phyloP scores from a whole-genome alignment of 2,797 vertebrate genomes.

The Propithecus deckenii region DNA sequence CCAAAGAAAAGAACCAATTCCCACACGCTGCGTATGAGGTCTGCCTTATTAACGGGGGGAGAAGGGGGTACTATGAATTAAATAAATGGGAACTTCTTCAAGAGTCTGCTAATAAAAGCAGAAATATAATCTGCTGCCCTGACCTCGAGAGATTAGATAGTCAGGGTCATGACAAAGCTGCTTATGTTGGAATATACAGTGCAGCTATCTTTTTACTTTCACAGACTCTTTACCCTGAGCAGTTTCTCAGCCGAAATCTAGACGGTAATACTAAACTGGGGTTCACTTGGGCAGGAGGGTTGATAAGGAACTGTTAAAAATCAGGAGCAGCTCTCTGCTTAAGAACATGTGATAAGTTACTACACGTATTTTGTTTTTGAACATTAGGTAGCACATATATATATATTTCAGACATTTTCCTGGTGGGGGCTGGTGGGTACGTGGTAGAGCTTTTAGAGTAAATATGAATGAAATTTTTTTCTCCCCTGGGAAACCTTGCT shows the following conservation, averaged over 20 bases:
- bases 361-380: neutral
- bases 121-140: constrained; percentile 43
- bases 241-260: neutral
- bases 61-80: neutral
- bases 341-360: neutral
- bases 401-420: neutral
- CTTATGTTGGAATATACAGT: constrained; percentile 37
- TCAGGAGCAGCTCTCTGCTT: neutral
- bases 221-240: neutral
- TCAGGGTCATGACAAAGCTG: constrained; percentile 58
- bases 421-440: neutral
- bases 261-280: neutral
- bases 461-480: neutral
- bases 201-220: neutral
- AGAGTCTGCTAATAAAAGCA: constrained; percentile 49
- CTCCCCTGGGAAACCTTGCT: neutral
- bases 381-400: neutral
- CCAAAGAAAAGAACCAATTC: neutral
- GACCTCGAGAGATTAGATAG: constrained; percentile 59
- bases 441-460: neutral
- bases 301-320: neutral
- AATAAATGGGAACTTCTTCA: neutral
- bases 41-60: neutral
- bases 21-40: neutral
- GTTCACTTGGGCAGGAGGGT: neutral